phyloP scores from a whole-genome alignment of 1,140 invertebrate genomes.

The Drosophila navojoa region DNA sequence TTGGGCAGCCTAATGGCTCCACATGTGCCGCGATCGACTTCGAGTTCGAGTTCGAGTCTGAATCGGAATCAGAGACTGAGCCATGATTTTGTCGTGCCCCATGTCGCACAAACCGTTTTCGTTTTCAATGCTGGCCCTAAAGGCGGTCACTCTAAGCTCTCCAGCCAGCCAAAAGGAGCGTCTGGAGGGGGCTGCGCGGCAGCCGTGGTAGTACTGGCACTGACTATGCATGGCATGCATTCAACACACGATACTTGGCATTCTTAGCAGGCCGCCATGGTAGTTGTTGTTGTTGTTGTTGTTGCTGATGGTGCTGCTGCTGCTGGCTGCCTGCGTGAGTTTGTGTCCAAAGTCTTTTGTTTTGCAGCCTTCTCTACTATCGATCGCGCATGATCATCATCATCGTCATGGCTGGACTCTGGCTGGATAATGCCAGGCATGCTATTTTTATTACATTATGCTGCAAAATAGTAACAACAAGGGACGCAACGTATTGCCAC shows the following conservation, averaged over 20 bases:
- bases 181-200: background rate
- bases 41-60: constrained; percentile 16
- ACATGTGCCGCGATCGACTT: constrained; percentile 29
- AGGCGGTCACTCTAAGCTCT: constrained; percentile 60
- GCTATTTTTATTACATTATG: constrained; percentile 82
- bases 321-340: constrained; percentile 67
- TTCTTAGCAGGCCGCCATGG: constrained; percentile 67
- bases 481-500: constrained; percentile 21
- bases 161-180: background rate
- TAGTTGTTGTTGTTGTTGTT: constrained; percentile 27
- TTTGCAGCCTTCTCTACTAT: constrained; percentile 74
- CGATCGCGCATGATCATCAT: constrained; percentile 77
- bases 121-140: constrained; percentile 76
- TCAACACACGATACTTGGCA: constrained; percentile 82
- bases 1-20: constrained; percentile 50
- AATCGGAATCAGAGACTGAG: constrained; percentile 42
- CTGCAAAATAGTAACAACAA: constrained; percentile 82
- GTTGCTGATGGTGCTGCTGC: constrained; percentile 31
- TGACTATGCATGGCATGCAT: constrained; percentile 80
- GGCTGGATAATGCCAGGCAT: constrained; percentile 63
- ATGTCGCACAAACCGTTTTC: constrained; percentile 78
- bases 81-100: constrained; percentile 76
- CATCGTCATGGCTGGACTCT: constrained; percentile 49
- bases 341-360: constrained; percentile 82
- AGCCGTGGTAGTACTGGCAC: constrained; percentile 15